A percentile compares a stretch with the other conserved stretches of the same genome.
Conservation (phyloP, 2,888 invertebrate species). For the Zygogramma bicolorata region DNA sequence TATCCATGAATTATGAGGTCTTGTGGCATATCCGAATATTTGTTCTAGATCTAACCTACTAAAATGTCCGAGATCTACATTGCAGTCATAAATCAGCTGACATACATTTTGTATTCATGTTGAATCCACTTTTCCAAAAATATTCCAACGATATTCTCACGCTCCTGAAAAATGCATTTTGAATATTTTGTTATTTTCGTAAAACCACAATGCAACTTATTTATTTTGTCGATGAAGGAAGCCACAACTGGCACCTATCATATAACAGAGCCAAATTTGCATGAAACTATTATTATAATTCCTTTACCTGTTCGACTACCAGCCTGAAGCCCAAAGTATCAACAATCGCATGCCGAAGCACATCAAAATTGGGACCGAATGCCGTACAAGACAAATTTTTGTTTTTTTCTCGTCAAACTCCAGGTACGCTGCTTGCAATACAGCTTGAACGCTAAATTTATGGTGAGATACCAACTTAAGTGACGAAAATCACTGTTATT, state of each 20-base stretch:
- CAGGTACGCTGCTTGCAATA: neutral
- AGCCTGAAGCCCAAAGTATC: conserved; percentile 27
- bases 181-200: neutral
- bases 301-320: neutral
- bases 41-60: too few species aligned
- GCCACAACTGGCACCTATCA: neutral
- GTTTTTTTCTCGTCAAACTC: neutral
- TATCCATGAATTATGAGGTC: too few species aligned
- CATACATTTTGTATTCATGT: too few species aligned
- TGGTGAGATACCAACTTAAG: neutral
- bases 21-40: too few species aligned
- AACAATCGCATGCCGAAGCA: conserved; percentile 27
- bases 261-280: neutral
- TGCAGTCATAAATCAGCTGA: too few species aligned
- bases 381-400: neutral
- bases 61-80: too few species aligned
- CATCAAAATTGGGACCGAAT: conserved; percentile 3
- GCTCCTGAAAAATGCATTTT: neutral
- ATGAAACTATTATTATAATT: conserved; percentile 5
- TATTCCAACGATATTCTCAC: too few species aligned
- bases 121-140: too few species aligned
- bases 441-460: neutral
- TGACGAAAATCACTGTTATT: conserved; percentile 1
- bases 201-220: neutral
- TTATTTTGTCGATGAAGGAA: neutral